Conservation (phyloP, 2,797 vertebrate genomes). For the Coilia nasus region DNA sequence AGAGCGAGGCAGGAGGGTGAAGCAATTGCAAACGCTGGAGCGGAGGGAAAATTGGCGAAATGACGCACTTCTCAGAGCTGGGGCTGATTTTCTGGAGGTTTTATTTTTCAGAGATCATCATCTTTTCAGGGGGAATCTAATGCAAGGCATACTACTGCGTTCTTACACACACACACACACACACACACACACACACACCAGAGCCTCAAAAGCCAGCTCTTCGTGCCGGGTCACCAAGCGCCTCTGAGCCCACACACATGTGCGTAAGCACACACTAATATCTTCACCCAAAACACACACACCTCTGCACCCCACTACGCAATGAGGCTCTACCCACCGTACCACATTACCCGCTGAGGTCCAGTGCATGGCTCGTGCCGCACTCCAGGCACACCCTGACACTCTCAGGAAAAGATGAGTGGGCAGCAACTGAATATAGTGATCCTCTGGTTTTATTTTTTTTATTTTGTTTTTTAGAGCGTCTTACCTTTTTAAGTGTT, state of each 20-base stretch:
- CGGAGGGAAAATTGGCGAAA: slow-evolving; percentile 9
- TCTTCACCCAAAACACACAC: neutral
- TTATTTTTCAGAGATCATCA: slow-evolving; percentile 65
- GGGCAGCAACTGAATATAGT: no score
- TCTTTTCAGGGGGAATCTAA: slow-evolving; percentile 71
- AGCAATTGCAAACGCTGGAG: slow-evolving; percentile 10
- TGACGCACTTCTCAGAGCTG: slow-evolving; percentile 48
- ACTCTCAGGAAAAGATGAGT: no score
- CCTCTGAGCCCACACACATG: slow-evolving; percentile 5
- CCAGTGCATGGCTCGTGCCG: no score
- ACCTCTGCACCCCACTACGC: no score
- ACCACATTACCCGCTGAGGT: no score
- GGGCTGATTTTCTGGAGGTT: slow-evolving; percentile 51
- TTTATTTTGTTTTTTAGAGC: no score
- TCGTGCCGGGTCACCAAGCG: neutral
- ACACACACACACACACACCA: neutral
- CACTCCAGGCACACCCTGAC: no score
- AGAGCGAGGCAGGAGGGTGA: slow-evolving; percentile 52
- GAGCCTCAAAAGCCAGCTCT: neutral
- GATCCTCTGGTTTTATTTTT: no score
- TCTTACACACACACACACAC: slow-evolving; percentile 29
- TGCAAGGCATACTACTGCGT: slow-evolving; percentile 60
- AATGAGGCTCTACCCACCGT: no score
- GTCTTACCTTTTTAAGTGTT: no score
- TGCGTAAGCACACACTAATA: neutral